A percentile compares a stretch with the other conserved stretches of the same genome.
Conservation (phyloP, 2,888 invertebrate species). For the Lamellibrachia columna region DNA sequence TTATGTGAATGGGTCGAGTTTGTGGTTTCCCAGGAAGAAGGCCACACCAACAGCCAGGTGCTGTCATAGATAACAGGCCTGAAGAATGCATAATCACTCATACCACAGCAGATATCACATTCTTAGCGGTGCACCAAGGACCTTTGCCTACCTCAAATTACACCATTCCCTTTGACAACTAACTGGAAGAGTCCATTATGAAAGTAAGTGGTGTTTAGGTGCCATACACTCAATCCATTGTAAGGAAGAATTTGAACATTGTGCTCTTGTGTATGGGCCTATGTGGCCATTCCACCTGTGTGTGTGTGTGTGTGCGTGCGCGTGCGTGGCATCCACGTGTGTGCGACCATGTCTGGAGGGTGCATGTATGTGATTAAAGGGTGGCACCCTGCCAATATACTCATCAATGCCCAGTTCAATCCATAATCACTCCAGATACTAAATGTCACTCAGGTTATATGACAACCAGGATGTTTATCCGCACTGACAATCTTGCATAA, state of each 20-base stretch:
- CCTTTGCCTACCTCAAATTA: neutral
- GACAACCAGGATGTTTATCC: slow-evolving; percentile 5
- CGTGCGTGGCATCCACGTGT: neutral
- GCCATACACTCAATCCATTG: neutral
- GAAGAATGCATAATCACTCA: slow-evolving; percentile 3
- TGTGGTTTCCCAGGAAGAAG: neutral
- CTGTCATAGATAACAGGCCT: neutral
- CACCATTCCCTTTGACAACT: neutral
- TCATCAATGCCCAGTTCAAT: neutral
- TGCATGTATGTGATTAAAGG: neutral
- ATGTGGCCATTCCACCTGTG: no score
- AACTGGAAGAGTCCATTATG: neutral
- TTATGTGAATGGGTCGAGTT: neutral
- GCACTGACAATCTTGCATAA: neutral
- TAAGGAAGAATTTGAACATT: neutral
- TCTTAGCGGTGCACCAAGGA: neutral
- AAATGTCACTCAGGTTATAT: neutral
- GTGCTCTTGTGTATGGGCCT: neutral
- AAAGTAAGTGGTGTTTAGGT: neutral
- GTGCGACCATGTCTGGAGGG: neutral
- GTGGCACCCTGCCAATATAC: neutral
- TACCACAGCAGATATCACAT: neutral
- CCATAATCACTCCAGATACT: neutral
- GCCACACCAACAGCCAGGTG: neutral
- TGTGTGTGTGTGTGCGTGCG: neutral